These are phyloP conservation scores for Myotis daubentonii DNA, from an alignment of 2,797 vertebrate species.

Conservation along the genomic window DNA sequence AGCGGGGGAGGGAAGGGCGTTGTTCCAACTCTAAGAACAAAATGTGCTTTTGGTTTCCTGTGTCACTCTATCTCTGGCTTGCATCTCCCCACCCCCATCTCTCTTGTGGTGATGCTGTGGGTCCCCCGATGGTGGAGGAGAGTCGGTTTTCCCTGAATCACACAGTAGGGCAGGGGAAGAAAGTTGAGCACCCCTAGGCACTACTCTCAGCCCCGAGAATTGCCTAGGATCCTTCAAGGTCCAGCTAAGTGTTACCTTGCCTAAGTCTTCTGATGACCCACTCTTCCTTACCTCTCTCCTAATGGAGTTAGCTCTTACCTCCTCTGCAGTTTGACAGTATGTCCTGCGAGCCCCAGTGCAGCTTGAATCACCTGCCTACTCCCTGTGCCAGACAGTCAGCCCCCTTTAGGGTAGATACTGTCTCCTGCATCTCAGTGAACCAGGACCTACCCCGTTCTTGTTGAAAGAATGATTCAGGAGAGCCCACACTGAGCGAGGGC, in stretches of 20 bases:
- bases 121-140: background rate
- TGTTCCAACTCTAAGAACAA: conserved; percentile 61
- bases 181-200: accelerated
- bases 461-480: background rate
- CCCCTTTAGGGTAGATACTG: background rate
- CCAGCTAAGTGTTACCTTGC: background rate
- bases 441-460: background rate
- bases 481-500: background rate
- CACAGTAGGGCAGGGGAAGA: background rate
- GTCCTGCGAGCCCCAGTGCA: background rate
- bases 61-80: conserved; percentile 12
- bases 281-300: background rate
- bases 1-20: background rate
- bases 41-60: conserved; percentile 64
- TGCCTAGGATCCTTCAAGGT: background rate
- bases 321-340: background rate
- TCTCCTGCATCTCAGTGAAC: background rate
- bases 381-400: background rate
- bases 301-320: background rate
- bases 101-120: background rate
- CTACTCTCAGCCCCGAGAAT: background rate
- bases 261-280: background rate
- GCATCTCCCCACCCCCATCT: background rate
- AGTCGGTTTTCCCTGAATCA: background rate
- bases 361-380: background rate